Conservation (phyloP, 2,113 vertebrate genomes). For the Prochilodus magdalenae region DNA sequence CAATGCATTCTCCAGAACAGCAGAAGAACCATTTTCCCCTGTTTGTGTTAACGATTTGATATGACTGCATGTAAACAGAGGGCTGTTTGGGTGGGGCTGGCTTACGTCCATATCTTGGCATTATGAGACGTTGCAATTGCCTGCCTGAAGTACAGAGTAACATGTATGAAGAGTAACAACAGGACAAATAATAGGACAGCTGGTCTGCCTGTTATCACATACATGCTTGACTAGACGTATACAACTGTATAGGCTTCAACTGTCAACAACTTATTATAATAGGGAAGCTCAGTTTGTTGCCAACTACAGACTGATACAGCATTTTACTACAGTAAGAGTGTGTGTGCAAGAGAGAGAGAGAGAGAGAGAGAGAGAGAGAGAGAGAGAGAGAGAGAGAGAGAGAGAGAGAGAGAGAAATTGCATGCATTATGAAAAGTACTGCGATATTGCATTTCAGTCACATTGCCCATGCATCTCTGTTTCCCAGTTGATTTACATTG, state of each 20-base stretch:
- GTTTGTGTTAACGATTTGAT: background rate
- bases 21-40: background rate
- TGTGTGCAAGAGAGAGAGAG: too few species aligned
- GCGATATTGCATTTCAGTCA: too few species aligned
- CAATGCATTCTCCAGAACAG: background rate
- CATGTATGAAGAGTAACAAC: background rate
- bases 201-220: background rate
- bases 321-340: too few species aligned
- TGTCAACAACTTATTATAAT: too few species aligned
- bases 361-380: too few species aligned
- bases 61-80: background rate
- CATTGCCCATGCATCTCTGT: too few species aligned
- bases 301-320: too few species aligned
- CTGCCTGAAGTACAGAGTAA: conserved; percentile 17
- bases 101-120: conserved; percentile 10
- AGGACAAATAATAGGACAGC: background rate
- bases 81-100: conserved; percentile 30
- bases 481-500: too few species aligned
- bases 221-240: background rate
- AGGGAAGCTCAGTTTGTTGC: too few species aligned
- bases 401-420: too few species aligned
- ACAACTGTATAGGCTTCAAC: background rate
- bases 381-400: too few species aligned
- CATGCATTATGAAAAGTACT: too few species aligned
- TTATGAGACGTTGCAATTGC: conserved; percentile 8